phyloP scores from a whole-genome alignment of 2,797 vertebrate genomes.

The Malurus splendens region DNA sequence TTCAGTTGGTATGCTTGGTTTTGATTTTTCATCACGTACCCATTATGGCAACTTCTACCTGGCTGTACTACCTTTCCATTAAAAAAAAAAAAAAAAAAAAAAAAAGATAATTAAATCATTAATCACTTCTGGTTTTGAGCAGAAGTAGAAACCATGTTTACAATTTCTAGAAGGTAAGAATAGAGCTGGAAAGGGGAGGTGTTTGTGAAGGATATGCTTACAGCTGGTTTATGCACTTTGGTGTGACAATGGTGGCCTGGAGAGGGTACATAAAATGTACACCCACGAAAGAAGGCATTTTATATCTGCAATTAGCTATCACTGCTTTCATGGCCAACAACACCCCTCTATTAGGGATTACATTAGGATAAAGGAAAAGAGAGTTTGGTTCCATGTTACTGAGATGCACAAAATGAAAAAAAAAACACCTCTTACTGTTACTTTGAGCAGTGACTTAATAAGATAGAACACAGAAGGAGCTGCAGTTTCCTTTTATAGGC shows the following conservation, averaged over 20 bases:
- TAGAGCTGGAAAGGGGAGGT: not conserved
- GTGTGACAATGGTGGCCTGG: not conserved
- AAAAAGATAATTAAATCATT: not conserved
- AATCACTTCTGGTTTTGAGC: not conserved
- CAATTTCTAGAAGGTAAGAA: not conserved
- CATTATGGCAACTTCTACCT: not conserved
- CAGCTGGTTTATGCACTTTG: not conserved
- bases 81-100: not conserved
- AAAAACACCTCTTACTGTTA: not conserved
- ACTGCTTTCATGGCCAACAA: not conserved
- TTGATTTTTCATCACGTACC: not conserved
- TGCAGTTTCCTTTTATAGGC: not conserved
- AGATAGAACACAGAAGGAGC: not conserved
- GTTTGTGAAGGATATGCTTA: not conserved
- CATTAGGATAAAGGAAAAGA: not conserved
- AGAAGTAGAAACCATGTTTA: not conserved
- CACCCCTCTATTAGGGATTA: not conserved
- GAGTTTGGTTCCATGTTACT: not conserved
- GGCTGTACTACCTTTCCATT: not conserved
- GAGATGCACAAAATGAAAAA: not conserved
- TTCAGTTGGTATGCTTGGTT: not conserved
- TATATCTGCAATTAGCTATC: not conserved
- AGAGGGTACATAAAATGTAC: not conserved
- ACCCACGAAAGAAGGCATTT: not conserved
- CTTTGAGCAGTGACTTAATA: not conserved